A percentile compares a stretch with the other conserved stretches of the same genome.
These are phyloP conservation scores for Euphonia xanthogaster DNA, from an alignment of 2,797 vertebrate genomes.

Conservation along the genomic window DNA sequence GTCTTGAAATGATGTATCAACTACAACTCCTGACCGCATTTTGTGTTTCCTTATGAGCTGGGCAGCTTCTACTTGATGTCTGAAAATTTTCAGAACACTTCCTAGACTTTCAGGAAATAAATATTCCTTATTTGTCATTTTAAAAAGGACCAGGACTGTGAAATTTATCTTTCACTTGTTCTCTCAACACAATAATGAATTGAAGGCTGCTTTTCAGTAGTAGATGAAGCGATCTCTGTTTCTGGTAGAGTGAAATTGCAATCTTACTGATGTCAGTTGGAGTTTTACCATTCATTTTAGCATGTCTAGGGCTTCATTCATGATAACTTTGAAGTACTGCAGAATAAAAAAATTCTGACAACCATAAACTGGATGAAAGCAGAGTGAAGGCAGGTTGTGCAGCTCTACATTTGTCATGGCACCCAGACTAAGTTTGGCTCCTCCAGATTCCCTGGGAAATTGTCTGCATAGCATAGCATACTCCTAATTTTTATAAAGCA, in stretches of 20 bases:
- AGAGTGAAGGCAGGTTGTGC: neutral
- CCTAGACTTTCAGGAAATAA: neutral
- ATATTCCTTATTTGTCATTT: neutral
- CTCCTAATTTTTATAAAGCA: neutral
- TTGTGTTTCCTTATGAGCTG: neutral
- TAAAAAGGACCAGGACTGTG: neutral
- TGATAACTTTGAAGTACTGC: slow-evolving; percentile 21
- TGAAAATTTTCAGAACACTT: neutral
- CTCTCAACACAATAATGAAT: neutral
- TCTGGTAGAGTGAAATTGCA: slow-evolving; percentile 31
- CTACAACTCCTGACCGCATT: neutral
- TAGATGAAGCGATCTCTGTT: slow-evolving; percentile 14
- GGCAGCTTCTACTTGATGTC: neutral
- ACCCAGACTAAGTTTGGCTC: neutral
- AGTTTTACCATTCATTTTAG: slow-evolving; percentile 33
- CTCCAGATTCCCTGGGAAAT: neutral
- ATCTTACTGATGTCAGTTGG: slow-evolving; percentile 4
- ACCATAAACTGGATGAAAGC: neutral
- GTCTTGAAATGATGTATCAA: neutral
- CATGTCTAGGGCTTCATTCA: neutral
- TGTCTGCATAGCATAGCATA: rapidly evolving
- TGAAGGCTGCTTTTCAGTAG: neutral
- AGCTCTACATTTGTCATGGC: neutral
- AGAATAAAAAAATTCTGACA: slow-evolving; percentile 35
- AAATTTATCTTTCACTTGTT: slow-evolving; percentile 29